Evolutionary conservation across 2,888 invertebrate species (phyloP).

Genomic region (Pachliopta kotzebuea): DNA sequence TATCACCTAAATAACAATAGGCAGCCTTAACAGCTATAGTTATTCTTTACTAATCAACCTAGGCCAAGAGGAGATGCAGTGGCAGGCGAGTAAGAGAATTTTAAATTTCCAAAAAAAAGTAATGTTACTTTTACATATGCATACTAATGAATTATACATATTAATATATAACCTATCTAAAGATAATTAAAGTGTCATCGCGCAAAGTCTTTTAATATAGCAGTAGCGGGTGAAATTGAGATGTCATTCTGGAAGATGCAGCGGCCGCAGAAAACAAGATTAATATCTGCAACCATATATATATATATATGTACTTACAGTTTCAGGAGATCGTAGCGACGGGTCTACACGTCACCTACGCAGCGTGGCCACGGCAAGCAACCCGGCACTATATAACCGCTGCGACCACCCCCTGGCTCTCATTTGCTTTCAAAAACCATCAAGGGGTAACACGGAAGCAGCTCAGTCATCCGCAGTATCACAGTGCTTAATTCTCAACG

Average conservation of each 20-base stretch:
- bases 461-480: constrained; percentile 4
- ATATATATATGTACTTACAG: constrained; percentile 2
- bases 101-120: too few relatives aligned
- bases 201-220: constrained; percentile 15
- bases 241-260: constrained; percentile 27
- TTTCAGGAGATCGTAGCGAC: constrained; percentile 33
- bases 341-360: constrained; percentile 50
- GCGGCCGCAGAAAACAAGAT: constrained; percentile 15
- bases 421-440: constrained; percentile 65
- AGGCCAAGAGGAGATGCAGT: too few relatives aligned
- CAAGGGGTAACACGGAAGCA: constrained; percentile 44
- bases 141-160: too few relatives aligned
- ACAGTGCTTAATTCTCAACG: constrained; percentile 22
- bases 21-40: too few relatives aligned
- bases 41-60: too few relatives aligned
- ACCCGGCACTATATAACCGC: constrained; percentile 62
- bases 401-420: constrained; percentile 50
- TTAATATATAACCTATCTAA: background rate
- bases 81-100: too few relatives aligned
- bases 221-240: constrained; percentile 16
- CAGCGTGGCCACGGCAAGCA: constrained; percentile 42
- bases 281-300: constrained; percentile 16
- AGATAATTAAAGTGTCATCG: constrained; percentile 14
- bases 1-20: too few relatives aligned
- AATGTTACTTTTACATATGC: too few relatives aligned